These are phyloP conservation scores for Nyctalus aviator DNA, from an alignment of 2,797 vertebrate genomes.

Conservation along the genomic window DNA sequence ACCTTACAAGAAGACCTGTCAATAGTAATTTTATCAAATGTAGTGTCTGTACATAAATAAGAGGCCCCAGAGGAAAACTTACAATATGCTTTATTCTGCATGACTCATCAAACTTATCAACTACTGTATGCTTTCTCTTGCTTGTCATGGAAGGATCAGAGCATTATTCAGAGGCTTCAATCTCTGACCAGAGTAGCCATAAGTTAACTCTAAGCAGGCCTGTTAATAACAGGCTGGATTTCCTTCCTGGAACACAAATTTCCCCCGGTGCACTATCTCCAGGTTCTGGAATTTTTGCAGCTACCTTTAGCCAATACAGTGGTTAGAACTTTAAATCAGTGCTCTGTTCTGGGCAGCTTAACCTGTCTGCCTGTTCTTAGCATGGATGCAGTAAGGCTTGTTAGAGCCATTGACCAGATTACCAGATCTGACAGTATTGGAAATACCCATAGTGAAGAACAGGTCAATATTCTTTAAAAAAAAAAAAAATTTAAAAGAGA, in stretches of 20 bases:
- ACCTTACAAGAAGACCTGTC: background rate
- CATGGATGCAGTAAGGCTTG: accelerated
- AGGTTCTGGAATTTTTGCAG: background rate
- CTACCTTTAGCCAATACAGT: background rate
- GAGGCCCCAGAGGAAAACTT: background rate
- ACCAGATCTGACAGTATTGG: background rate
- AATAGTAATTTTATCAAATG: slow-evolving; percentile 18
- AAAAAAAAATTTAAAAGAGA: background rate
- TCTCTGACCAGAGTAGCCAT: background rate
- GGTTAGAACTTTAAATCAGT: background rate
- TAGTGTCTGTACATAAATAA: background rate
- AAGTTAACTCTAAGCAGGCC: background rate
- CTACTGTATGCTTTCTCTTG: slow-evolving; percentile 1
- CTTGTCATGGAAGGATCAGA: background rate
- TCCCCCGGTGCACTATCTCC: background rate
- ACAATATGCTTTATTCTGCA: background rate
- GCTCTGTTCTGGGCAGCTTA: background rate
- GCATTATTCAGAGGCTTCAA: background rate
- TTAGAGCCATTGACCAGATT: background rate
- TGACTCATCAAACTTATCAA: background rate
- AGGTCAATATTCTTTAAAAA: background rate
- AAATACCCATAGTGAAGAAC: background rate
- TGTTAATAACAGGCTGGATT: background rate
- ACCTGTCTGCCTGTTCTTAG: background rate
- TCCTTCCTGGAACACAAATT: background rate